Evolutionary conservation across 2,888 invertebrate species (phyloP).

Genomic region (Catocala nupta): DNA sequence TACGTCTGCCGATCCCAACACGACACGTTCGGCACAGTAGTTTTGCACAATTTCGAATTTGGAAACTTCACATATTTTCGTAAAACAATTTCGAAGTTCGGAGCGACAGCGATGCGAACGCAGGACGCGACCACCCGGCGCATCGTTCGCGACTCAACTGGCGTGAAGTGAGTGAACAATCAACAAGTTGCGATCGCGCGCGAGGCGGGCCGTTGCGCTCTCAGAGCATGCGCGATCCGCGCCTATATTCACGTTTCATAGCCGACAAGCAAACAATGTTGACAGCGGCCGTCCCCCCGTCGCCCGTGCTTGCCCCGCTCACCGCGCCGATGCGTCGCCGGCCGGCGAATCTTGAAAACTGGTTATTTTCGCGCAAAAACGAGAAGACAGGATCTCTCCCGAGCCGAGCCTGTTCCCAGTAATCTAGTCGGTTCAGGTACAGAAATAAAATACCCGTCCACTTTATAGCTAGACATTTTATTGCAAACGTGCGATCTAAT

Average conservation of each 20-base stretch:
- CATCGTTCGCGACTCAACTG: conserved; percentile 82
- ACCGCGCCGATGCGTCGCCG: conserved; percentile 42
- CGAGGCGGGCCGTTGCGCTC: conserved; percentile 74
- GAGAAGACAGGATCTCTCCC: conserved; percentile 65
- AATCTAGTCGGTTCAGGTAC: conserved; percentile 55
- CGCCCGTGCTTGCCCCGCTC: conserved; percentile 34
- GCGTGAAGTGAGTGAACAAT: conserved; percentile 84
- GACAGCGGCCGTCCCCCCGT: conserved; percentile 52
- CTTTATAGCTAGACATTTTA: conserved; percentile 37
- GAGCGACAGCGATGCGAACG: conserved; percentile 70
- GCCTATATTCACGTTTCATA: conserved; percentile 71
- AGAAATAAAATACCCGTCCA: conserved; percentile 56
- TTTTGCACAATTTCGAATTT: conserved; percentile 73
- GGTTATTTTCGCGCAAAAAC: conserved; percentile 85
- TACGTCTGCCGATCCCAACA: conserved; percentile 71
- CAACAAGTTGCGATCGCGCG: conserved; percentile 83
- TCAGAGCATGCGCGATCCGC: conserved; percentile 80
- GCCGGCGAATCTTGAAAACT: conserved; percentile 69
- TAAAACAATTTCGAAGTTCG: conserved; percentile 83
- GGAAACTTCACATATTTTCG: conserved; percentile 85
- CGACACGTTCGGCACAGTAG: conserved; percentile 65
- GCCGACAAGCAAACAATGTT: conserved; percentile 71
- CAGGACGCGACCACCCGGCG: conserved; percentile 77
- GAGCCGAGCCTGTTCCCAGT: conserved; percentile 57
- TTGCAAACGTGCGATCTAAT: conserved; percentile 36